Conservation (phyloP, 2,797 vertebrate genomes). For the Chrosomus eos region DNA sequence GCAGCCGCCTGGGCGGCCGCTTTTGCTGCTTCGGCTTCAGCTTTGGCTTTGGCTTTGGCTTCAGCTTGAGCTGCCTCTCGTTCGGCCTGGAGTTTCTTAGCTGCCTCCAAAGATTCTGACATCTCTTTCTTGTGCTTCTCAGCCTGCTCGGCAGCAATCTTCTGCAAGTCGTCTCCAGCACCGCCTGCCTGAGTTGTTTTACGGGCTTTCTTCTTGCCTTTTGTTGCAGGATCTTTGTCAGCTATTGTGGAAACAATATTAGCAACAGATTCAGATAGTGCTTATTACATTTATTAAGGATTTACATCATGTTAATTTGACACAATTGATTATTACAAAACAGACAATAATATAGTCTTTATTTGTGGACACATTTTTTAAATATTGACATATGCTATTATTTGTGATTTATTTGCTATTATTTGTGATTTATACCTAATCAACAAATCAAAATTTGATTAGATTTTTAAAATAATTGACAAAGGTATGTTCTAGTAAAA, state of each 20-base stretch:
- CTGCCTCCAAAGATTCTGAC: slow-evolving; percentile 67
- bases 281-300: too few species aligned
- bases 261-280: not conserved
- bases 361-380: not conserved
- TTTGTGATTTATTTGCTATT: not conserved
- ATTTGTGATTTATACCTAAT: not conserved
- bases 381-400: not conserved
- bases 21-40: slow-evolving; percentile 65
- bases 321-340: too few species aligned
- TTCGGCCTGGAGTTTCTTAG: slow-evolving; percentile 71
- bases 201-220: slow-evolving; percentile 73
- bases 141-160: slow-evolving; percentile 76
- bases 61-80: slow-evolving; percentile 65
- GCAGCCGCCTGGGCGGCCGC: slow-evolving; percentile 44
- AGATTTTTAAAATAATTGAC: not conserved
- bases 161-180: slow-evolving; percentile 67
- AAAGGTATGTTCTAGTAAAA: not conserved
- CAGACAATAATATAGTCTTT: not conserved
- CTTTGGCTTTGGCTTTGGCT: slow-evolving; percentile 57
- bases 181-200: slow-evolving; percentile 75
- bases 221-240: slow-evolving; percentile 68
- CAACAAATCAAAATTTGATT: not conserved
- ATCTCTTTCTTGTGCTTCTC: slow-evolving; percentile 74
- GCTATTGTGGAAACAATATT: slow-evolving; percentile 58
- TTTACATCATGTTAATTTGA: too few species aligned